Conservation (phyloP, 2,888 invertebrate species). For the Drosophila monieri region DNA sequence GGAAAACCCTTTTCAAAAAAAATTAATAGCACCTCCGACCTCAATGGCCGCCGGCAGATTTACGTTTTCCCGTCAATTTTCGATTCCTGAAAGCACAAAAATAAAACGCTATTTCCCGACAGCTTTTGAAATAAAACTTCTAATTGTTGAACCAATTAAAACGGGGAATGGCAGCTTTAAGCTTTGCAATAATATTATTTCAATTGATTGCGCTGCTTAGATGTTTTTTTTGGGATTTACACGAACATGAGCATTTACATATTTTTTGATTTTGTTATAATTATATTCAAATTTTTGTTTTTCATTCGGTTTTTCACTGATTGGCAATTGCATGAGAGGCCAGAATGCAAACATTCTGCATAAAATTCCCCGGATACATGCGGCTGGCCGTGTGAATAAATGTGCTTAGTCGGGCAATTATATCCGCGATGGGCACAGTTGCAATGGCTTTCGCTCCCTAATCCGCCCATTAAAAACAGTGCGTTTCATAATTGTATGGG, state of each 20-base stretch:
- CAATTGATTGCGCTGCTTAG: constrained; percentile 22
- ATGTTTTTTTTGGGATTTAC: constrained; percentile 48
- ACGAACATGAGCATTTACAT: constrained; percentile 20
- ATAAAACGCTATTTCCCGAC: constrained; percentile 7
- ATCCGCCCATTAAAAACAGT: constrained; percentile 6
- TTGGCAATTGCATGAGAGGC: constrained; percentile 21
- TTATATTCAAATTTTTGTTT: constrained; percentile 43
- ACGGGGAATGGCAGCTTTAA: constrained; percentile 1
- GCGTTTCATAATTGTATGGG: constrained; percentile 6
- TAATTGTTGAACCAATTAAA: constrained; percentile 44
- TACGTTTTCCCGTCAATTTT: constrained; percentile 55
- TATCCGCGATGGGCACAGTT: constrained; percentile 20
- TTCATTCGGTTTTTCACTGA: constrained; percentile 9
- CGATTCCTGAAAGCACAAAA: constrained; percentile 33
- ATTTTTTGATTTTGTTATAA: constrained; percentile 30
- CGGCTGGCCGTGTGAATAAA: constrained; percentile 36
- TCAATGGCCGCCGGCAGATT: constrained; percentile 50
- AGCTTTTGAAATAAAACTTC: constrained; percentile 22
- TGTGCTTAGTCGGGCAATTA: constrained; percentile 38
- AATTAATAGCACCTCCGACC: constrained; percentile 54
- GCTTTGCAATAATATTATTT: constrained; percentile 18
- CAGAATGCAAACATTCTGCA: constrained; percentile 53
- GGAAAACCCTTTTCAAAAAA: constrained; percentile 71
- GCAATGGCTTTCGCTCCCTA: not conserved
- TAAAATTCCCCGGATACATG: constrained; percentile 47